Base-by-base conservation (phyloP, 30 jellyfish, hydroid and myxozoan genomes). In the Turritopsis dohrnii region DNA sequence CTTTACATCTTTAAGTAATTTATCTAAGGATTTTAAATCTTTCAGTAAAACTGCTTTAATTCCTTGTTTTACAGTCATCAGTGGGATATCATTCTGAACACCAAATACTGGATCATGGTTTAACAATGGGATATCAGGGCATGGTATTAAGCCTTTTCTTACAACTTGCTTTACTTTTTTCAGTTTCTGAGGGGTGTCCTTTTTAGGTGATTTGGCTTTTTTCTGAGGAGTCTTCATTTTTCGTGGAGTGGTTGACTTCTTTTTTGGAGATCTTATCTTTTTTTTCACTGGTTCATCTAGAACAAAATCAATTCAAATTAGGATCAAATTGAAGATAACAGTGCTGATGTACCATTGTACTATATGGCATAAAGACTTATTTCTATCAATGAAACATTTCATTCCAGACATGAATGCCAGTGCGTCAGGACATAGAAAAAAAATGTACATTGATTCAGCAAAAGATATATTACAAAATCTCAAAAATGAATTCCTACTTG, bases 51-150 rank as follows among this genome's bases (percentile, higher is more conserved):
- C 83, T n/a, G 83, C 52, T 18, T 28, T 31, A 9, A 75, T 75
- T 26, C 83, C 83, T 30, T 30, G 25, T 1, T 75, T 75, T 30
- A 75, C 83, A 9, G 18, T 8, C 52, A 75, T 75, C 0, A 75
- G 16, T 7, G 83, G 83, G 9, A 75, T 75, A 21, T 75, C n/a
- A 16, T 28, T 25, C 16, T n/a, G 17, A 26, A 21, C 54, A n/a
- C 66, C 66, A 75, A 75, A 75, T 29, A 75, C 76, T 9, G 83
- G 83, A 29, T 75, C 83, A 22, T 75, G 52, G 28, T 75, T 74
- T 21, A 75, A 74, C 22, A 75, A 75, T 30, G 28, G 54, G 41
- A 75, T 75, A 0, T 28, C 83, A 22, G 25, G 60, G 66, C 41
- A n/a, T 26, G 83, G 83, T n/a, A 75, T 8, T 29, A 75, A 52